These are phyloP conservation scores for Drosophila virilis DNA, from an alignment of 1,140 invertebrate species.

Conservation along the genomic window DNA sequence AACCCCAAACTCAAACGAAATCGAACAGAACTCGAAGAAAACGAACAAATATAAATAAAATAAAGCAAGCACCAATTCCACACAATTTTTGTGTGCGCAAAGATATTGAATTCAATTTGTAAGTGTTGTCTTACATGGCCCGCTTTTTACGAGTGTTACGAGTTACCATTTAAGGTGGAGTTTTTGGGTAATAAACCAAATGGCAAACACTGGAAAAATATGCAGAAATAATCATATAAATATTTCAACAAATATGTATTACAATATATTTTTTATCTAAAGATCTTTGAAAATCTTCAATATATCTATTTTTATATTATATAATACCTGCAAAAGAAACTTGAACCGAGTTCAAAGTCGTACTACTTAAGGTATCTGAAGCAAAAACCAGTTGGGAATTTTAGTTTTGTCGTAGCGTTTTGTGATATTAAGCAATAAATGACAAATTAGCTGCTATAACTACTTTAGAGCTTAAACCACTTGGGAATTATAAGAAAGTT, in stretches of 20 bases:
- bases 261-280: too few species aligned
- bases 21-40: constrained; percentile 8
- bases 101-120: constrained; percentile 41
- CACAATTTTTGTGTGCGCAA: constrained; percentile 17
- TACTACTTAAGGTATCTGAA: too few species aligned
- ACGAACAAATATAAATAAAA: not conserved
- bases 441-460: too few species aligned
- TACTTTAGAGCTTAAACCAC: not conserved
- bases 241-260: too few species aligned
- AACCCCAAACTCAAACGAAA: constrained; percentile 28
- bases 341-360: too few species aligned
- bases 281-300: too few species aligned
- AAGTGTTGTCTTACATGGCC: constrained; percentile 35
- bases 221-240: too few species aligned
- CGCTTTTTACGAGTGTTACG: constrained; percentile 12
- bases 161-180: not conserved
- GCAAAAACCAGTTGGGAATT: too few species aligned
- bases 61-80: not conserved
- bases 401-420: too few species aligned
- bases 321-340: too few species aligned
- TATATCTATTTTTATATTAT: too few species aligned
- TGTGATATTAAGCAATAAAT: too few species aligned
- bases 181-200: not conserved
- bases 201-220: not conserved
- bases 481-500: not conserved